phyloP scores from a whole-genome alignment of 2,113 vertebrate genomes.

The Fregetta grallaria region DNA sequence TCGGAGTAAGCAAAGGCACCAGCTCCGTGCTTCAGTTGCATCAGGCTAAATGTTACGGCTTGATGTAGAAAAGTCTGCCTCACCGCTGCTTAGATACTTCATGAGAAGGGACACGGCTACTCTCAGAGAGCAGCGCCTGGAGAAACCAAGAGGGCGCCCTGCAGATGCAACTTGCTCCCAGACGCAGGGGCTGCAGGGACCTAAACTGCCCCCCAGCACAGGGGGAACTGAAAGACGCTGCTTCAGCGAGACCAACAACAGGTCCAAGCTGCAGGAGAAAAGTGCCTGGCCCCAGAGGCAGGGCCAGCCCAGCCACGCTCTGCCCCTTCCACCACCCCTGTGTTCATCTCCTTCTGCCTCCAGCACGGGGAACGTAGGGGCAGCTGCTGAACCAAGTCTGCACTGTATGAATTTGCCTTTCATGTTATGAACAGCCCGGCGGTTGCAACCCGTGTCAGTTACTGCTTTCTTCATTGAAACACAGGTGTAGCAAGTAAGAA shows the following conservation, averaged over 20 bases:
- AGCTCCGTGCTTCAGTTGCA: not conserved
- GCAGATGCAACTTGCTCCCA: not conserved
- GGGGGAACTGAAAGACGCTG: accelerated
- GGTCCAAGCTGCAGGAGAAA: not conserved
- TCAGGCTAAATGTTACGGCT: too few relatives aligned
- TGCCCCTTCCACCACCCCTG: accelerated
- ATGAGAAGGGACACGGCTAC: accelerated
- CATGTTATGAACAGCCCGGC: not conserved
- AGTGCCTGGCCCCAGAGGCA: too few relatives aligned
- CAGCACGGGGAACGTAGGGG: accelerated
- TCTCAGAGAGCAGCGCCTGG: too few relatives aligned
- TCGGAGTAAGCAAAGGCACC: not conserved
- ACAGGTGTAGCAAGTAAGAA: accelerated
- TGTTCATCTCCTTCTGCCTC: too few relatives aligned
- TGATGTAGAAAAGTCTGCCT: not conserved
- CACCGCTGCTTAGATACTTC: accelerated
- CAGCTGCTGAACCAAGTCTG: too few relatives aligned
- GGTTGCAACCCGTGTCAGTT: not conserved
- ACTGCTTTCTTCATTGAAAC: not conserved
- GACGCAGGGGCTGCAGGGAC: too few relatives aligned
- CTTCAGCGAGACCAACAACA: accelerated
- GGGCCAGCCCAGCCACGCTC: not conserved
- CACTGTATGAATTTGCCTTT: too few relatives aligned
- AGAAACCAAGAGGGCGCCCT: not conserved
- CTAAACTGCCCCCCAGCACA: not conserved